These are phyloP conservation scores for Cercopithecus mona DNA, from an alignment of 2,113 vertebrate genomes.

Conservation along the genomic window DNA sequence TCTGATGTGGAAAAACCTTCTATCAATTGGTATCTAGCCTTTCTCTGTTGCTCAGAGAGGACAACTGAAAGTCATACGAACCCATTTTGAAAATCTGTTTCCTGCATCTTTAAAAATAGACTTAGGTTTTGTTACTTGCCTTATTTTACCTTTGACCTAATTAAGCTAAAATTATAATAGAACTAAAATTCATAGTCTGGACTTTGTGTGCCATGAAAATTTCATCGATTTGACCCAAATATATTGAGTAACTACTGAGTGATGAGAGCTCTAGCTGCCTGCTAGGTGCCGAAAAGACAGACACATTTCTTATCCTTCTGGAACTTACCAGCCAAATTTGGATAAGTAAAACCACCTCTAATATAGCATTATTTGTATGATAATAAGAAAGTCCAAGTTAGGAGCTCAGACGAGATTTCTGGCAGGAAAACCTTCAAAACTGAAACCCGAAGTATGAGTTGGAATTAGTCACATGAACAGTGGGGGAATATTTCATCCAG, in stretches of 20 bases:
- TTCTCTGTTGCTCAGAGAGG: not conserved
- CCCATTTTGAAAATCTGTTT: not conserved
- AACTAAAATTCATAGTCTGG: not conserved
- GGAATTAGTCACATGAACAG: not conserved
- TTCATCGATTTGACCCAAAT: not conserved
- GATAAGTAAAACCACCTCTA: not conserved
- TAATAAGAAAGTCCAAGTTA: not conserved
- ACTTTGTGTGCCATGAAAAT: not conserved
- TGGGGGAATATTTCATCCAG: not conserved
- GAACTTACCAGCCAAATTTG: not conserved
- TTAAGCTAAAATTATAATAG: not conserved
- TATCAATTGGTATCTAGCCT: not conserved
- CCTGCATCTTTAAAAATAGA: not conserved
- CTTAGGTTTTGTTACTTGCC: not conserved
- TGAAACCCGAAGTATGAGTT: not conserved
- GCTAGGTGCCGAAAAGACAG: not conserved
- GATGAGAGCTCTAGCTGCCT: not conserved
- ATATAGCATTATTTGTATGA: not conserved
- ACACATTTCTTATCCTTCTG: not conserved
- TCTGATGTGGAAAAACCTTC: not conserved
- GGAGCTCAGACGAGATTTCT: not conserved
- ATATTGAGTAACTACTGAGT: not conserved
- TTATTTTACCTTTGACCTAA: not conserved
- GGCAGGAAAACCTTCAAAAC: not conserved
- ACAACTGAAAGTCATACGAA: not conserved